Evolutionary conservation across 1,140 invertebrate species (phyloP).

Genomic region (Zaprionus taronus): DNA sequence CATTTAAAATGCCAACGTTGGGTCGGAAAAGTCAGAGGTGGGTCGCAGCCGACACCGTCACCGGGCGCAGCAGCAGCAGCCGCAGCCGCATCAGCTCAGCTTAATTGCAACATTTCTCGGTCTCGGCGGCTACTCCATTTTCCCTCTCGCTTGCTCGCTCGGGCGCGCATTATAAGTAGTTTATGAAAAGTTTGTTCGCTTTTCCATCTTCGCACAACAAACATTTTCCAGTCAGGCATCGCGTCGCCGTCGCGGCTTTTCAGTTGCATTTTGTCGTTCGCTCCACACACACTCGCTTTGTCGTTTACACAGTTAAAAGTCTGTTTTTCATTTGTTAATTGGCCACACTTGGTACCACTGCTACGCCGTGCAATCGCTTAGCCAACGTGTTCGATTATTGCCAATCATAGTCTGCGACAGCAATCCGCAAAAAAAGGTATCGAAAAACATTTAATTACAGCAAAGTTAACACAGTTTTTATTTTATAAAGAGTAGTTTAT

Average conservation of each 20-base stretch:
- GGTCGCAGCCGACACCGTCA: conserved; percentile 3
- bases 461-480: neutral
- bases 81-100: conserved; percentile 1
- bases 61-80: neutral
- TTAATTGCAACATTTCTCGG: conserved; percentile 61
- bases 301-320: conserved; percentile 5
- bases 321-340: conserved; percentile 32
- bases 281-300: conserved; percentile 49
- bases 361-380: neutral
- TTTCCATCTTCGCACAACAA: conserved; percentile 61
- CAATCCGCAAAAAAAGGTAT: neutral
- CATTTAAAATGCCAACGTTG: conserved; percentile 69
- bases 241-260: conserved; percentile 47
- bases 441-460: neutral
- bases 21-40: conserved; percentile 53
- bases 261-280: conserved; percentile 83
- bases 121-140: conserved; percentile 58
- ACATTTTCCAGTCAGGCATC: conserved; percentile 64
- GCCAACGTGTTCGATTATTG: conserved; percentile 3
- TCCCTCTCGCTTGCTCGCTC: conserved; percentile 46
- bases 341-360: neutral
- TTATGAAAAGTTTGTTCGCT: conserved; percentile 32
- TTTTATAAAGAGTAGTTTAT: neutral
- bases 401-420: neutral
- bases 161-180: neutral